Percentiles rank a stretch among this genome's conserved stretches.
phyloP scores from a whole-genome alignment of 2,113 vertebrate genomes.

The Herpetotheres cachinnans region DNA sequence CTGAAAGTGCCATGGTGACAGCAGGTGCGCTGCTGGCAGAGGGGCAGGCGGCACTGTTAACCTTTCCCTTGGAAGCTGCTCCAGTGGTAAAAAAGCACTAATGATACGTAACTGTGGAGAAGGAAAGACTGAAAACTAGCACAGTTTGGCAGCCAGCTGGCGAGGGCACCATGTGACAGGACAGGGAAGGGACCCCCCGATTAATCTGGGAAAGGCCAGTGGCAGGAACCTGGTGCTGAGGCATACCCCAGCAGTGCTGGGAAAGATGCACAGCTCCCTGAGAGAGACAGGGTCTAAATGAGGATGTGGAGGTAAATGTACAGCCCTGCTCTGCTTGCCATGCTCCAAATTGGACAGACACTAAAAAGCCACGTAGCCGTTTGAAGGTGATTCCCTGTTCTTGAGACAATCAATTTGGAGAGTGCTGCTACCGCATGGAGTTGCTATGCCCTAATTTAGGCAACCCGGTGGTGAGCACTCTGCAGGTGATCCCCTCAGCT shows the following conservation, averaged over 20 bases:
- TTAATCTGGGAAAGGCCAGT: not conserved
- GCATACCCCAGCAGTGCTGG: accelerated
- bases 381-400: not conserved
- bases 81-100: not conserved
- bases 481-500: not conserved
- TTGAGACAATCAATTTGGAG: not conserved
- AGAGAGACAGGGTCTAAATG: not conserved
- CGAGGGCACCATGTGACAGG: accelerated
- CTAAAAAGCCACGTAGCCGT: not conserved
- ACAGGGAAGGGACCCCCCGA: not conserved
- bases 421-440: not conserved
- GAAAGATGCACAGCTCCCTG: not conserved
- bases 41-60: accelerated
- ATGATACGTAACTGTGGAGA: not conserved
- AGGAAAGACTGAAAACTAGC: not conserved
- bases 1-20: not conserved
- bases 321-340: not conserved
- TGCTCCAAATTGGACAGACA: not conserved
- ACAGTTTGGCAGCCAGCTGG: not conserved
- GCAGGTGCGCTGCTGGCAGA: not conserved
- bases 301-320: not conserved
- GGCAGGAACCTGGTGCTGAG: not conserved
- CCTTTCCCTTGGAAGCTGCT: not conserved
- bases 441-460: not conserved
- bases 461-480: not conserved